Conservation (phyloP, 2,888 invertebrate genomes). For the Cataglyphis rosenhaueri region DNA sequence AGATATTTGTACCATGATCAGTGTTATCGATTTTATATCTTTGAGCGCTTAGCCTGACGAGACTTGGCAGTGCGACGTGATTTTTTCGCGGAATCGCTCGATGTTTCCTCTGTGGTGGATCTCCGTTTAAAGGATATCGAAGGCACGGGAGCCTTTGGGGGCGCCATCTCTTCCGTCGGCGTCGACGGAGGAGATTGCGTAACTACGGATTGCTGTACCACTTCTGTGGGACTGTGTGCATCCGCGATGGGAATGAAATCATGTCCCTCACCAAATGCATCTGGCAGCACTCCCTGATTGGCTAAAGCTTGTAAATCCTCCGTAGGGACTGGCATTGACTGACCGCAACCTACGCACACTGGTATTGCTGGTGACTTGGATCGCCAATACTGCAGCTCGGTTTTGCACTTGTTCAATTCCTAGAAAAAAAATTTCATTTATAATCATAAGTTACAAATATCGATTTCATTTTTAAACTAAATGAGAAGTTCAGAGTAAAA, state of each 20-base stretch:
- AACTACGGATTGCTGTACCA: conserved; percentile 64
- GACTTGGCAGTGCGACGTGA: conserved; percentile 82
- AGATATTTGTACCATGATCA: conserved; percentile 81
- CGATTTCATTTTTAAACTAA: not conserved
- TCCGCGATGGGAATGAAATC: conserved; percentile 85
- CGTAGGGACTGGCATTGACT: conserved; percentile 87
- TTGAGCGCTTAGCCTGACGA: conserved; percentile 84
- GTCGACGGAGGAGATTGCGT: conserved; percentile 66
- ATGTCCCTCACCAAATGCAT: conserved; percentile 85
- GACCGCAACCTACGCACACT: conserved; percentile 92
- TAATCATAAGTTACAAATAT: not conserved
- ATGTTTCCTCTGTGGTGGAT: conserved; percentile 75
- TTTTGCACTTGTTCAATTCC: conserved; percentile 96
- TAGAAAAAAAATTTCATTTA: conserved; percentile 81
- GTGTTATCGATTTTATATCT: conserved; percentile 79
- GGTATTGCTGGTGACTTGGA: conserved; percentile 94
- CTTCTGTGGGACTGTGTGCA: conserved; percentile 81
- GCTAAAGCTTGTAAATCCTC: conserved; percentile 88
- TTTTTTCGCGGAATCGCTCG: conserved; percentile 77
- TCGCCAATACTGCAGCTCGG: conserved; percentile 96
- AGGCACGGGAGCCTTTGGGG: conserved; percentile 80
- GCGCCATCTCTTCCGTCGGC: conserved; percentile 80
- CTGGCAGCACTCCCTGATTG: conserved; percentile 88
- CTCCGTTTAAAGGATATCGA: conserved; percentile 81
- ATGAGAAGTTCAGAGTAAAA: conserved; percentile 10